Evolutionary conservation across 2,888 invertebrate genomes (phyloP).

Genomic region (Drosophila hamatofila): DNA sequence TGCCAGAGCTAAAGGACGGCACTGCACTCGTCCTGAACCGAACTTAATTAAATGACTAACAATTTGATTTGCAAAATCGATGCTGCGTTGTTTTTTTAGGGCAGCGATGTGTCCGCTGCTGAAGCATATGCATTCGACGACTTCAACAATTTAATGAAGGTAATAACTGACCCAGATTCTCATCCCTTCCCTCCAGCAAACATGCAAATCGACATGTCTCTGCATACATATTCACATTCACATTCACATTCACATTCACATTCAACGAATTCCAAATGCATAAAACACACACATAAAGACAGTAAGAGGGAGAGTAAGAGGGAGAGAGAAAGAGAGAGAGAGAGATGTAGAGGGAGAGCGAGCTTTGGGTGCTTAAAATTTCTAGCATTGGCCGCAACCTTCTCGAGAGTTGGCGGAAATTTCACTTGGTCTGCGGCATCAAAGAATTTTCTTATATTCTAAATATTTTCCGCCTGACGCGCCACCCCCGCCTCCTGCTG

Average conservation of each 20-base stretch:
- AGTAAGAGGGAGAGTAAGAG: background rate
- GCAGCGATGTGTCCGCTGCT: constrained; percentile 88
- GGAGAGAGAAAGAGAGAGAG: background rate
- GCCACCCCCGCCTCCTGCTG: background rate
- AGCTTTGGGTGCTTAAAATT: constrained; percentile 10
- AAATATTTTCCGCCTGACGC: constrained; percentile 43
- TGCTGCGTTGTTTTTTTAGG: constrained; percentile 83
- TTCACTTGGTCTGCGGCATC: constrained; percentile 58
- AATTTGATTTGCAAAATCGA: constrained; percentile 28
- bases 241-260: constrained; percentile 57
- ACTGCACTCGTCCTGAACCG: background rate
- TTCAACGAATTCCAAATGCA: constrained; percentile 58
- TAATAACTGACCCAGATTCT: constrained; percentile 83
- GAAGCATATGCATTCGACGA: constrained; percentile 88
- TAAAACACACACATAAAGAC: constrained; percentile 30
- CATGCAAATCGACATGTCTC: constrained; percentile 46
- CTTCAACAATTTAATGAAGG: constrained; percentile 88
- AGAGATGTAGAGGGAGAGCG: background rate
- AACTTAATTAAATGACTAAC: constrained; percentile 32
- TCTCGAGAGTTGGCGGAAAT: constrained; percentile 45
- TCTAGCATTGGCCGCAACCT: constrained; percentile 61
- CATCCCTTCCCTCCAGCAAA: background rate
- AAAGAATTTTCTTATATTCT: constrained; percentile 64
- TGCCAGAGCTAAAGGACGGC: background rate
- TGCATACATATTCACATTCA: constrained; percentile 44